Evolutionary conservation across 2,888 invertebrate genomes (phyloP), one percentile per base, ranked within the genome.

Genomic region (Plagodis dolabraria): DNA sequence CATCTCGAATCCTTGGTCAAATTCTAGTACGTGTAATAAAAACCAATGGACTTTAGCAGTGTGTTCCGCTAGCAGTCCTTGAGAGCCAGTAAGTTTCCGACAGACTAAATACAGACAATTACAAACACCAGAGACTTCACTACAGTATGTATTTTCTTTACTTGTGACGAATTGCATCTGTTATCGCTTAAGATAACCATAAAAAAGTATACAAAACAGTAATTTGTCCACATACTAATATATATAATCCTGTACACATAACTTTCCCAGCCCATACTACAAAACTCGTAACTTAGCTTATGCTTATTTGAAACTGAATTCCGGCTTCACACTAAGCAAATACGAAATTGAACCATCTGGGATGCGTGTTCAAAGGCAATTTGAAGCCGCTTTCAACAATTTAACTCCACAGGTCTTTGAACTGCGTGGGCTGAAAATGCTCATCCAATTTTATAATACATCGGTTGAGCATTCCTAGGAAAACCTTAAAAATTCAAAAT

Each of bases 331-430:
- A 53, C 46, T 33, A 47, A 53, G 52, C 57, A 44, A 52, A 53
- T 11, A 58, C 42, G 33, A 35, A 43, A 53, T 57, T 33, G 35
- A 48, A 42, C 22, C 44, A 12, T 33, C 36, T 12, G 50, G 10
- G 22, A 12, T 60, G 60, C 60, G 60, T 60, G 60, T 44, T 60
- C 51, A 55, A 51, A 60, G 44, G 60, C 60, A 60, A 60, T 60
- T 60, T 44, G 44, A 54, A 47, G 35, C 38, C 5, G 38, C 7
- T 8, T 1, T 38, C 9, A 5, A 38, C 9, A 9, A 5, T 38
- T 7, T 2, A 38, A 38, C 7, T 38, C 38, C 5, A 38, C 7
- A 1, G 38, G 9, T 2, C 38, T 38, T 5, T 7, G 38, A 38
- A 38, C 38, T 7, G 9, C 1, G 9, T 8, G 9, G 38, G 2